Percentiles rank a stretch among this genome's conserved stretches.
Evolutionary conservation across 2,888 invertebrate species (phyloP).

Genomic region (Drosophila villosipedis): DNA sequence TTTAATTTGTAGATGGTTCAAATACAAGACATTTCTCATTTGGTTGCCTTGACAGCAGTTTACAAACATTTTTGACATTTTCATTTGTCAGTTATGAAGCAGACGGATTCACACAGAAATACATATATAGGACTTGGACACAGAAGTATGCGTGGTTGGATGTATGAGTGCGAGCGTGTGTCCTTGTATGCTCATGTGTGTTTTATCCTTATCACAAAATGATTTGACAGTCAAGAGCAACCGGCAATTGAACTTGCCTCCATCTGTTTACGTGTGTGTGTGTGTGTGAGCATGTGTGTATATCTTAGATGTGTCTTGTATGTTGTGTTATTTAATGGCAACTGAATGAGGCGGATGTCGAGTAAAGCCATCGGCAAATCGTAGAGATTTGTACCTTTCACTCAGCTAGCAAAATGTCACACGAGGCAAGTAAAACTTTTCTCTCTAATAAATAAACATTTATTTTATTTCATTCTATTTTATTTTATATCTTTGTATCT

Average conservation of each 20-base stretch:
- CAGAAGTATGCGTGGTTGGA: conserved; percentile 34
- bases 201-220: conserved; percentile 73
- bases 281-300: background rate
- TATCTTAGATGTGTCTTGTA: conserved; percentile 17
- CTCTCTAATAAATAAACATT: conserved; percentile 59
- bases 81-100: conserved; percentile 76
- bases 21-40: conserved; percentile 63
- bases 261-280: conserved; percentile 11
- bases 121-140: conserved; percentile 15
- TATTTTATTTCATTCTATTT: conserved; percentile 60
- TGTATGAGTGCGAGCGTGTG: conserved; percentile 7
- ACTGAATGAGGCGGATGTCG: conserved; percentile 16
- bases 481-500: conserved; percentile 26
- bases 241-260: conserved; percentile 58
- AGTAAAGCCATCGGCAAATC: conserved; percentile 32
- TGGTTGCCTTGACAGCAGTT: conserved; percentile 52
- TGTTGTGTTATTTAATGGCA: conserved; percentile 55
- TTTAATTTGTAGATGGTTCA: conserved; percentile 47
- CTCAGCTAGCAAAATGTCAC: conserved; percentile 22
- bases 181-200: conserved; percentile 22
- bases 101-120: conserved; percentile 15
- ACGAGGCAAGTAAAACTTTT: conserved; percentile 4
- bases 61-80: conserved; percentile 72
- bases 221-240: conserved; percentile 74
- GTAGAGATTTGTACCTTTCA: conserved; percentile 33